Conservation (phyloP, 2,888 invertebrate species). For the Zhengitettix transpicula region DNA sequence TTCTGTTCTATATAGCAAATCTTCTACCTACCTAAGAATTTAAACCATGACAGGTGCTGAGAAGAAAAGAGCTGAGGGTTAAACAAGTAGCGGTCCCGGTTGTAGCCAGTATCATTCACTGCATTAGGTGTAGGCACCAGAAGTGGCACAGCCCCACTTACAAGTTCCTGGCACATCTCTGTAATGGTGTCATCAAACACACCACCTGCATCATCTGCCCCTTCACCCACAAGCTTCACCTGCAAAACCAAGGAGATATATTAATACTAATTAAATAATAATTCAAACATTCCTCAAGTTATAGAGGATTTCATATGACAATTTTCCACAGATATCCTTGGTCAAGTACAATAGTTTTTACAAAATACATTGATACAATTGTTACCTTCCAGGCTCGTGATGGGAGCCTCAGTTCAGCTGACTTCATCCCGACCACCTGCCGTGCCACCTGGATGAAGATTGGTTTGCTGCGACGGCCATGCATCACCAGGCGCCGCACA, state of each 20-base stretch:
- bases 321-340: too few species aligned
- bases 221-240: constrained; percentile 46
- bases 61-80: constrained; percentile 37
- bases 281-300: too few species aligned
- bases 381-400: constrained; percentile 45
- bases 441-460: constrained; percentile 44
- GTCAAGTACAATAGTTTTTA: too few species aligned
- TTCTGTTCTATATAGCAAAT: background rate
- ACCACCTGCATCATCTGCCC: constrained; percentile 51
- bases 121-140: constrained; percentile 44
- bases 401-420: constrained; percentile 39
- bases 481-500: constrained; percentile 38
- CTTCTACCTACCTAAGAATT: constrained; percentile 34
- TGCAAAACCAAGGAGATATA: constrained; percentile 8
- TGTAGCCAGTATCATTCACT: constrained; percentile 41
- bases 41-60: constrained; percentile 38
- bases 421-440: constrained; percentile 40
- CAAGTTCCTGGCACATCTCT: constrained; percentile 47
- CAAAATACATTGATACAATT: background rate
- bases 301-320: too few species aligned
- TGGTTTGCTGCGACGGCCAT: constrained; percentile 35
- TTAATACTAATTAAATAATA: too few species aligned
- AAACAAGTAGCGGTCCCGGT: constrained; percentile 40
- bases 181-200: constrained; percentile 53
- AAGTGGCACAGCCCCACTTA: constrained; percentile 36